Evolutionary conservation across 2,888 invertebrate species (phyloP), one percentile per base, ranked within the genome.

Genomic region (Chaetogeoica ovagalla): DNA sequence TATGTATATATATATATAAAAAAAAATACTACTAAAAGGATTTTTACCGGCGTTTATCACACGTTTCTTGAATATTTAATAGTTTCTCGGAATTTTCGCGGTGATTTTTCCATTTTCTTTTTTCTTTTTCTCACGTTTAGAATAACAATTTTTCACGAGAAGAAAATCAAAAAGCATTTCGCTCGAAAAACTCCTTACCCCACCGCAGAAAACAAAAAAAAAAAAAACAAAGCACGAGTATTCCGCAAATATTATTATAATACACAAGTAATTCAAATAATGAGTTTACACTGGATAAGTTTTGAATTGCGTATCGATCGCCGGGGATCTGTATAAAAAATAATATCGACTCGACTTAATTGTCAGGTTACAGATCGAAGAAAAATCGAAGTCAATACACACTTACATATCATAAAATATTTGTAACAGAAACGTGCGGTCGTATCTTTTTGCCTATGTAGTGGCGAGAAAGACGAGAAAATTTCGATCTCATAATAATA

Each of bases 11-110:
- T 9, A 43, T 9, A 9, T 1, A 43, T 5, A 43, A 43, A 48
- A 48, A 48, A 48, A 48, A 48, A 3, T 2, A 13, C 13, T 30
- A 30, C 48, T 11, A 48, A 48, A 48, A 48, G 48, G 48, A 48
- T 48, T 48, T 48, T 11, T 3, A 48, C 30, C 48, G 11, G 48
- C 48, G 48, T 48, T 68, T 76, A 48, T 60, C 39, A 76, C 76
- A 69, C 76, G 76, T 76, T 76, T 13, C 68, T 48, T 59, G 68
- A 76, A 76, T 76, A 76, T 60, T 76, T 68, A 60, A 76, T 30
- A 55, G 30, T 69, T 30, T 69, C 39, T 43, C 17, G 11, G 39
- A 57, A 65, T 74, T 30, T 65, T 21, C 17, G 30, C 17, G 55
- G 13, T 21, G 37, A 59, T 76, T 76, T 60, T 76, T 59, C 19